Evolutionary conservation across 2,888 invertebrate species (phyloP), one percentile per base, ranked within the genome.

Genomic region (Cerastis rubricosa): DNA sequence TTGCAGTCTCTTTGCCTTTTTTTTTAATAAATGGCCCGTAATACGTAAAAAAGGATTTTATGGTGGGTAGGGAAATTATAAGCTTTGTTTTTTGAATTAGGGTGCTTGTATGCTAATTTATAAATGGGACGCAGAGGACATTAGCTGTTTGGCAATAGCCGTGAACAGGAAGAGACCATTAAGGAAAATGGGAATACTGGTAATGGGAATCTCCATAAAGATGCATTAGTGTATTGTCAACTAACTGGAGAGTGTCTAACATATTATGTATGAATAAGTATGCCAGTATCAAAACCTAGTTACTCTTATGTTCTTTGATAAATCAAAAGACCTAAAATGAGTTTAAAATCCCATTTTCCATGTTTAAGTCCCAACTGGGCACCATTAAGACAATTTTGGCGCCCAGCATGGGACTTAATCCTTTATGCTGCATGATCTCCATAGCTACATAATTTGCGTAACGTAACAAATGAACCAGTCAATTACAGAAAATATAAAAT

Each of bases 61-160:
- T 59, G 65, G 54, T 69, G 54, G 70, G 59, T 43, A 47, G 51
- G n/a, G 49, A 72, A 85, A 85, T 76, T 74, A 67, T 74, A 74
- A 63, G 74, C 85, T 74, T 78, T 82, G 78, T 85, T 83, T 81
- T 78, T 67, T 6, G 54, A 70, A 72, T 78, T 67, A 85, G 63
- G 71, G 63, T 68, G 59, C 43, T 82, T 71, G 70, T 57, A 51
- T 68, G 40, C 65, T 83, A 73, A 77, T 83, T 83, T 83, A 85
- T 83, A 70, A 74, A 67, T 82, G 71, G 51, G 12, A 45, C 43
- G 25, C 57, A 43, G 67, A 57, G 71, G 45, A 69, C 68, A 77
- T 81, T 77, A 69, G 71, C 63, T 63, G 69, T 76, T 81, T 76
- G 40, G 61, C 45, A 68, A 63, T 63, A 68, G 51, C 47, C 45